Evolutionary conservation across 1,140 invertebrate species (phyloP).

Genomic region (Diorhabda sublineata): DNA sequence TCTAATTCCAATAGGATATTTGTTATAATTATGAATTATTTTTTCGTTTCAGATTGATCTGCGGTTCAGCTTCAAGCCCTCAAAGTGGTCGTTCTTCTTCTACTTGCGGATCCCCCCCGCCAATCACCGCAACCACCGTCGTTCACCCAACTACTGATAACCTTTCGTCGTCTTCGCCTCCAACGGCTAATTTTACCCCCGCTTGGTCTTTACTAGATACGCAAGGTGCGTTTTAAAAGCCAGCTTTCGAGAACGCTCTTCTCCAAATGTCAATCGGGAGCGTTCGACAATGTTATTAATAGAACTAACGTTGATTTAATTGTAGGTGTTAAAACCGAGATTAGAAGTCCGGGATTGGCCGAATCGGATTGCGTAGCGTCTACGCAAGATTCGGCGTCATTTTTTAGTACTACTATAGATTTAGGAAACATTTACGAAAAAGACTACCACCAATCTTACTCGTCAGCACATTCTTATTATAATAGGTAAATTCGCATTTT

Average conservation of each 20-base stretch:
- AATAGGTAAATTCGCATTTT: constrained; percentile 53
- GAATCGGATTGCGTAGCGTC: constrained; percentile 49
- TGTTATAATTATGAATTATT: not conserved
- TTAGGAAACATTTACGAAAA: constrained; percentile 43
- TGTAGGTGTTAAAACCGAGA: constrained; percentile 55
- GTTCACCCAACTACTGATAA: constrained; percentile 33
- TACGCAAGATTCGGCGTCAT: constrained; percentile 40
- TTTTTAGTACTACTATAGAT: constrained; percentile 40
- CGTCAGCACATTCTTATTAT: constrained; percentile 63
- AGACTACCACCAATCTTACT: constrained; percentile 46
- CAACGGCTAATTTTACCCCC: constrained; percentile 27
- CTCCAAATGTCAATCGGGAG: no score
- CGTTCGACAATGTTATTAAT: no score
- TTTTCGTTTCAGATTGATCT: constrained; percentile 35
- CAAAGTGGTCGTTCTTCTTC: constrained; percentile 44
- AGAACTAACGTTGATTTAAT: no score
- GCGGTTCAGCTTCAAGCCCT: constrained; percentile 40
- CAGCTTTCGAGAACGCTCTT: not conserved
- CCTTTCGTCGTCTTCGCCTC: constrained; percentile 33
- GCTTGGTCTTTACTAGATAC: constrained; percentile 34
- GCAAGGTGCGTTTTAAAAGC: constrained; percentile 20
- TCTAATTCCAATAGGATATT: no score
- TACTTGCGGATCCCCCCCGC: constrained; percentile 41
- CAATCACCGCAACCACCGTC: constrained; percentile 33
- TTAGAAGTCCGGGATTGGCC: constrained; percentile 55